Conservation (phyloP, 2,113 vertebrate species). For the Rhagologus leucostigma region DNA sequence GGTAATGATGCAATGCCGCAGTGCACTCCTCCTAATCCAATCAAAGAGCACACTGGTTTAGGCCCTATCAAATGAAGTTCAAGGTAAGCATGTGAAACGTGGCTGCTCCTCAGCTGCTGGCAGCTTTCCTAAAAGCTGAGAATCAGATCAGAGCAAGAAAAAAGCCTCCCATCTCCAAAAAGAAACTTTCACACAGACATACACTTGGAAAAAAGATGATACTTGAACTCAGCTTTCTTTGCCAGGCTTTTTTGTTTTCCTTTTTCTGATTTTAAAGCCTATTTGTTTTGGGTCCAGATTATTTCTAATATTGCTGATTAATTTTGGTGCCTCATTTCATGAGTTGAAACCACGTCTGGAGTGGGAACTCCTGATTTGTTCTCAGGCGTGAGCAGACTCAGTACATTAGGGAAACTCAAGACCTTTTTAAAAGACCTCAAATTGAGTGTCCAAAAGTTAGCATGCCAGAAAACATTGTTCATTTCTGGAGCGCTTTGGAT, state of each 20-base stretch:
- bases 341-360: background rate
- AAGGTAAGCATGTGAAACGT: conserved; percentile 26
- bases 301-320: background rate
- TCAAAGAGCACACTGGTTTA: background rate
- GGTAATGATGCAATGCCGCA: conserved; percentile 5
- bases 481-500: background rate
- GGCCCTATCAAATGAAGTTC: conserved; percentile 25
- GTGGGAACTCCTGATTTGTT: background rate
- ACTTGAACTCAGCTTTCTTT: background rate
- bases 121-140: conserved; percentile 32
- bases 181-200: background rate
- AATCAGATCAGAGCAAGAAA: background rate
- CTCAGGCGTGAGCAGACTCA: background rate
- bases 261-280: background rate
- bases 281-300: background rate
- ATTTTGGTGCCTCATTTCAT: background rate
- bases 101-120: conserved; percentile 3
- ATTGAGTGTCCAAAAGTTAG: background rate
- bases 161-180: background rate
- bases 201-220: background rate
- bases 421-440: background rate
- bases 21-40: conserved; percentile 15
- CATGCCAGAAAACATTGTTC: background rate
- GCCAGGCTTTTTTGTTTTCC: background rate
- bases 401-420: background rate